Conservation (phyloP, 2,113 vertebrate species). For the Empidonax alnorum region DNA sequence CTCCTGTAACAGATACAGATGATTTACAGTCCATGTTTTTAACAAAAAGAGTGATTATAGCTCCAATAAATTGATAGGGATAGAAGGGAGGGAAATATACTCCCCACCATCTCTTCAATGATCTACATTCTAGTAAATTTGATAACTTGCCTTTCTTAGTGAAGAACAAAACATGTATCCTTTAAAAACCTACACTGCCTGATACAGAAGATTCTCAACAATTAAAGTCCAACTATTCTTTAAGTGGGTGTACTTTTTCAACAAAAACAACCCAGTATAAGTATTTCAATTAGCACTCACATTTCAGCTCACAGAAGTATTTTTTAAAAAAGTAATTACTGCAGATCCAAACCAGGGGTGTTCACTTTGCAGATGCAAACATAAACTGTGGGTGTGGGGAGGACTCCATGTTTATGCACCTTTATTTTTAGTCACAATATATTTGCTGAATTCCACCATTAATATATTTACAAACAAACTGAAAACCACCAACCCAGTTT, state of each 20-base stretch:
- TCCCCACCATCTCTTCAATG: background rate
- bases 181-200: background rate
- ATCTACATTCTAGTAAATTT: background rate
- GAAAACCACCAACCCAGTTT: background rate
- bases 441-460: background rate
- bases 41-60: background rate
- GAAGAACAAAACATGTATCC: background rate
- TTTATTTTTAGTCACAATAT: background rate
- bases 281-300: background rate
- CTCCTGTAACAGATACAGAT: background rate
- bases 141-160: background rate
- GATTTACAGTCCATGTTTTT: background rate
- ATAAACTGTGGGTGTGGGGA: background rate
- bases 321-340: background rate
- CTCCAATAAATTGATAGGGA: background rate
- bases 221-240: background rate
- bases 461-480: background rate
- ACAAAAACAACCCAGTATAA: background rate
- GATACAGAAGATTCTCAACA: background rate
- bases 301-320: background rate
- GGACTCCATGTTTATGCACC: background rate
- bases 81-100: background rate
- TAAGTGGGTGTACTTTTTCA: background rate
- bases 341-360: background rate
- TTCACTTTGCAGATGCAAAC: background rate